phyloP scores from a whole-genome alignment of 2,113 vertebrate genomes.

The Leptocoma aspasia region DNA sequence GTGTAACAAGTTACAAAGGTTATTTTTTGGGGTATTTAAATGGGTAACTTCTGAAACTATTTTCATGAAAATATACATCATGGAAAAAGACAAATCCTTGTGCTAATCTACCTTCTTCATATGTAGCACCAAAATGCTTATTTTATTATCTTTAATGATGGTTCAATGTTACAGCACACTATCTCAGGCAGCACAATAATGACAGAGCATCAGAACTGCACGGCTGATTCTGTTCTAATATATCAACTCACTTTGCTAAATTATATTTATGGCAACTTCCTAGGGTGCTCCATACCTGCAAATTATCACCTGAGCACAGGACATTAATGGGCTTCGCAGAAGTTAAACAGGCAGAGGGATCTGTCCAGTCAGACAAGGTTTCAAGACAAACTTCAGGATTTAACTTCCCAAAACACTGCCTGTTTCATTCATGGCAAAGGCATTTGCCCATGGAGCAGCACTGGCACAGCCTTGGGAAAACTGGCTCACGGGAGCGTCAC shows the following conservation, averaged over 20 bases:
- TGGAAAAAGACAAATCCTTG: neutral
- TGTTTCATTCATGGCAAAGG: neutral
- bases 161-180: neutral
- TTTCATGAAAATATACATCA: accelerated
- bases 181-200: neutral
- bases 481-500: neutral
- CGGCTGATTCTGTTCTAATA: neutral
- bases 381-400: neutral
- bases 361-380: neutral
- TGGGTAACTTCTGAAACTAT: neutral
- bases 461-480: neutral
- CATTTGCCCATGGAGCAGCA: neutral
- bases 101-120: neutral
- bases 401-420: neutral
- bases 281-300: neutral
- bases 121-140: neutral
- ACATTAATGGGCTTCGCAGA: accelerated
- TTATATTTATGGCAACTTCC: neutral
- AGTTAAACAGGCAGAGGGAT: neutral
- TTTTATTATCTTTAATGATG: neutral
- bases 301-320: neutral
- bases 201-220: neutral
- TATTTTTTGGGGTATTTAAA: neutral
- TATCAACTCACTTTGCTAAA: neutral
- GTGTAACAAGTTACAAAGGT: neutral